These are phyloP conservation scores for Cassiopea xamachana DNA, from an alignment of 30 jellyfish, hydroid and myxozoan species.

Conservation along the genomic window DNA sequence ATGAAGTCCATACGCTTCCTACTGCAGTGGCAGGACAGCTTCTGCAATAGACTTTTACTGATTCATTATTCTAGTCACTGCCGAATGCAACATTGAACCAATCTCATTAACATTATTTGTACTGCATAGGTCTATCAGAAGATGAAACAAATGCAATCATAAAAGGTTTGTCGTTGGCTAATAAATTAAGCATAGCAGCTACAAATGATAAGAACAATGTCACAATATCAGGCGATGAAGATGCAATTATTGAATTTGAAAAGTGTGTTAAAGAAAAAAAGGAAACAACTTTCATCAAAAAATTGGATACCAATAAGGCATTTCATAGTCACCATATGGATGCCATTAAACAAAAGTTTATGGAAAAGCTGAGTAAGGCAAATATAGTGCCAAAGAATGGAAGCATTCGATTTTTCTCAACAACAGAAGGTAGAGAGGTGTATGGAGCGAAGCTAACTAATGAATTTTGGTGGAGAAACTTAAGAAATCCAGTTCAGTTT, in stretches of 20 bases:
- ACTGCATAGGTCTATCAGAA: slow-evolving; percentile 2
- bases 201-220: slow-evolving; percentile 48
- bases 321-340: slow-evolving; percentile 77
- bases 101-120: neutral
- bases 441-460: slow-evolving; percentile 13
- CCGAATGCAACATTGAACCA: neutral
- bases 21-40: too few relatives aligned
- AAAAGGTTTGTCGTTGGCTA: neutral
- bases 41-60: too few relatives aligned
- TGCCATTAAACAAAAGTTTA: slow-evolving; percentile 21
- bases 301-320: slow-evolving; percentile 54
- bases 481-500: slow-evolving; percentile 47
- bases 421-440: slow-evolving; percentile 47
- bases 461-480: slow-evolving; percentile 60
- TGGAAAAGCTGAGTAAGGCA: slow-evolving; percentile 10
- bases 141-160: slow-evolving; percentile 10
- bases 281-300: slow-evolving; percentile 6
- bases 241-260: slow-evolving; percentile 32
- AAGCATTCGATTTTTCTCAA: slow-evolving; percentile 16
- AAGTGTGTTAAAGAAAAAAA: neutral
- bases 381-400: slow-evolving; percentile 27
- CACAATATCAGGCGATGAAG: slow-evolving; percentile 64
- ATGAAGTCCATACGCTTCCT: too few relatives aligned
- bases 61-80: neutral
- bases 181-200: slow-evolving; percentile 52